These are phyloP conservation scores for Lottia scabra DNA, from an alignment of 2,888 invertebrate genomes.

Conservation along the genomic window DNA sequence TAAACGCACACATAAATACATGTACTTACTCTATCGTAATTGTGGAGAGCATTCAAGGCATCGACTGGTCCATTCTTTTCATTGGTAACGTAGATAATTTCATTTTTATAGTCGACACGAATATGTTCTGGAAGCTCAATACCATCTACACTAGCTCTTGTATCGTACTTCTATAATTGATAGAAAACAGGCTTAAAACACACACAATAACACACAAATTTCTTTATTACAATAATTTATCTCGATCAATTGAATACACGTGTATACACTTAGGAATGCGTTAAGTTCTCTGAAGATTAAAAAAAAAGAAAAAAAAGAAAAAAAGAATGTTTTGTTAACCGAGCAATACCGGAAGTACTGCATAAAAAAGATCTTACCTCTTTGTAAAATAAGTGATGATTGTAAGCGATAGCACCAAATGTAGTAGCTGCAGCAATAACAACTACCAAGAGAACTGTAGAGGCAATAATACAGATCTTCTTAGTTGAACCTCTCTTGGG, in stretches of 20 bases:
- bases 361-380: not conserved
- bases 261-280: too few species aligned
- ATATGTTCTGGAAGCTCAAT: not conserved
- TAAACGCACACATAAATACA: too few species aligned
- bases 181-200: not conserved
- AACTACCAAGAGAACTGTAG: not conserved
- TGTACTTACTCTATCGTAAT: not conserved
- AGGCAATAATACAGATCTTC: not conserved
- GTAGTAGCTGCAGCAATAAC: not conserved
- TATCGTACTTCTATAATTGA: not conserved
- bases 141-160: not conserved
- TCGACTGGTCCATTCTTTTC: not conserved
- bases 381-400: not conserved
- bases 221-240: not conserved
- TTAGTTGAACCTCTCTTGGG: not conserved
- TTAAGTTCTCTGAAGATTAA: too few species aligned
- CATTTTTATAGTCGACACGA: not conserved
- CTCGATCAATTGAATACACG: too few species aligned
- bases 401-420: not conserved
- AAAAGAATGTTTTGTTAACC: too few species aligned
- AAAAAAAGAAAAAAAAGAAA: too few species aligned
- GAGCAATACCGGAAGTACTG: too few species aligned
- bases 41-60: not conserved
- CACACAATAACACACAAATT: too few species aligned
- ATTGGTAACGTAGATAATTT: not conserved